These are phyloP conservation scores for Platysternon megacephalum DNA, from an alignment of 2,113 vertebrate species.

Conservation along the genomic window DNA sequence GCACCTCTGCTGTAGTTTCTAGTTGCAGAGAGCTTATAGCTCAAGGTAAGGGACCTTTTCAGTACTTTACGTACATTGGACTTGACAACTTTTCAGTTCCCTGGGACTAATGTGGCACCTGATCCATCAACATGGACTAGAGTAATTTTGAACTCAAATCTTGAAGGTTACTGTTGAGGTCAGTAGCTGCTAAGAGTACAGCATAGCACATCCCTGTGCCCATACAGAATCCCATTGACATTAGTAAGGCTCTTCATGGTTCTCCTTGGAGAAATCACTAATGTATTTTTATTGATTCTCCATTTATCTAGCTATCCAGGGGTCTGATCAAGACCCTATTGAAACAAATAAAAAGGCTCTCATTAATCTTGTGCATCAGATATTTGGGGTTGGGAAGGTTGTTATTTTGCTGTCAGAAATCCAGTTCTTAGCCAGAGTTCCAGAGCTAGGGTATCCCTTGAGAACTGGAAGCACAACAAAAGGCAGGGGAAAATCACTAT, in stretches of 20 bases:
- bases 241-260: neutral
- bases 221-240: neutral
- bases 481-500: neutral
- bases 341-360: neutral
- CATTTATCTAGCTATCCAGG: neutral
- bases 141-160: neutral
- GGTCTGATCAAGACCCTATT: neutral
- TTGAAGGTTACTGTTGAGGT: rapidly evolving
- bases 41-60: rapidly evolving
- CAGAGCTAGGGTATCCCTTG: neutral
- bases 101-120: rapidly evolving
- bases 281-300: neutral
- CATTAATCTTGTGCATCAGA: neutral
- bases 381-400: neutral
- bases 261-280: rapidly evolving
- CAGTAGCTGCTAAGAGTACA: neutral
- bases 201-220: neutral
- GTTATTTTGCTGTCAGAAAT: neutral
- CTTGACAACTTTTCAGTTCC: neutral
- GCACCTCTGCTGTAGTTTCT: neutral
- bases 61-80: rapidly evolving
- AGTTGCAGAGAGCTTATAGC: neutral
- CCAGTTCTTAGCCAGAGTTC: neutral
- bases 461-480: neutral
- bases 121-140: neutral